Evolutionary conservation across 2,113 vertebrate species (phyloP), one percentile per base, ranked within the genome.

Genomic region (Pelodiscus sinensis): DNA sequence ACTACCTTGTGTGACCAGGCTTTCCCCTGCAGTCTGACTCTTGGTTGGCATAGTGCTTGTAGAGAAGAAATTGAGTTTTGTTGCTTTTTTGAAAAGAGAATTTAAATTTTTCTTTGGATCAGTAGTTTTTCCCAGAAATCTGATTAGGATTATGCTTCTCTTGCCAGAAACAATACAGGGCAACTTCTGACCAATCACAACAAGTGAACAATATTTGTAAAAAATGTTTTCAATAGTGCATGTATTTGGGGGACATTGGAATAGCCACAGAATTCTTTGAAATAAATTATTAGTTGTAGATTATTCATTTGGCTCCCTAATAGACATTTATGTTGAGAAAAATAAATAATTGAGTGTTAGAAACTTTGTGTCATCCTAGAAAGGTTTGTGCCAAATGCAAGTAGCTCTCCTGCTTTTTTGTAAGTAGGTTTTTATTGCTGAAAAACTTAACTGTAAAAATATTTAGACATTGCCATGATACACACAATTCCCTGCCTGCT

Each of bases 121-220:
- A 92, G 21, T 14, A 85, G 44, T 86, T 86, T 62, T 90, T 94
- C 51, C 89, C 81, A 31, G 38, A 91, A 27, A n/a, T 54, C 52
- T 22, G n/a, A 24, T 62, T 58, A 87, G 56, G 81, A 80, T 0
- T 68, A 18, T 71, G 16, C 19, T 71, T 71, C 16, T 35, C n/a
- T 21, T 35, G 58, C 0, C 55, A 87, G 86, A 85, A 85, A 79
- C 71, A 79, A 14, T 84, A 18, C 44, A 77, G 15, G 6, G 3
- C 58, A 27, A 24, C 14, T 71, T 90, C 58, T 65, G 3, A n/a
- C 22, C 18, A n/a, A 3, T 50, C 24, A 0, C 16, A 38, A 51
- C 44, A 4, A 9, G 44, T 78, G 18, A 89, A 14, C 19, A 58
- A 6, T n/a, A 52, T 73, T 84, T 8, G 12, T 27, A 13, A 31